phyloP scores from a whole-genome alignment of 2,113 vertebrate genomes.

The Megatriorchis doriae region DNA sequence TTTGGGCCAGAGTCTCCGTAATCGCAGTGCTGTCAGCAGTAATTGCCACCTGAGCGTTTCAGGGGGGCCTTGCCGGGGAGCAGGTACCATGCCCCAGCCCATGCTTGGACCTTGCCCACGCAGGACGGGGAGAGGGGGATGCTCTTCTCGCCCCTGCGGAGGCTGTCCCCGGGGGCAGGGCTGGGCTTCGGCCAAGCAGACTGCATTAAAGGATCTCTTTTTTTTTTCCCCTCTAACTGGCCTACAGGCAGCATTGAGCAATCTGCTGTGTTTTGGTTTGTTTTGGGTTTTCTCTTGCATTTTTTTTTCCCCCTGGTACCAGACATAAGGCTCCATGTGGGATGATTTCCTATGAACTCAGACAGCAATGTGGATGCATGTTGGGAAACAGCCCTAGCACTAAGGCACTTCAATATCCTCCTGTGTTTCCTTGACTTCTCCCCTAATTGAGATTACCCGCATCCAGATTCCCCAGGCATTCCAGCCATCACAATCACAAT shows the following conservation, averaged over 20 bases:
- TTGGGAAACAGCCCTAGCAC: background rate
- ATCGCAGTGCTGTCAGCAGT: background rate
- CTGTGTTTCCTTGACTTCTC: background rate
- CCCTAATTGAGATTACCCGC: background rate
- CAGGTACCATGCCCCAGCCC: accelerated
- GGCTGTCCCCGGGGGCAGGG: accelerated
- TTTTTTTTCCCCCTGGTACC: background rate
- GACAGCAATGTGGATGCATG: background rate
- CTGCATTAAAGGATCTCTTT: background rate
- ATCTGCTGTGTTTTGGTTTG: background rate
- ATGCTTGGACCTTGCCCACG: background rate
- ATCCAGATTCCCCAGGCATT: background rate
- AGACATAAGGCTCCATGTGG: background rate
- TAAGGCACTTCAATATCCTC: background rate
- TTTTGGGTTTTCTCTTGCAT: background rate
- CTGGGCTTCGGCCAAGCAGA: background rate
- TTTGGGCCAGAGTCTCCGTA: background rate
- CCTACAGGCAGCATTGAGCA: background rate
- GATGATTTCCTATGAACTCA: background rate
- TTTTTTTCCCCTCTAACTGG: background rate
- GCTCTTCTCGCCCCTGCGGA: background rate
- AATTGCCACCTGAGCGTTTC: background rate
- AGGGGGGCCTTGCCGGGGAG: accelerated
- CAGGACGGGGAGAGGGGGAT: accelerated
- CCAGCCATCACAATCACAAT: background rate